These are phyloP conservation scores for Laspeyria flexula DNA, from an alignment of 2,888 invertebrate species.

Conservation along the genomic window DNA sequence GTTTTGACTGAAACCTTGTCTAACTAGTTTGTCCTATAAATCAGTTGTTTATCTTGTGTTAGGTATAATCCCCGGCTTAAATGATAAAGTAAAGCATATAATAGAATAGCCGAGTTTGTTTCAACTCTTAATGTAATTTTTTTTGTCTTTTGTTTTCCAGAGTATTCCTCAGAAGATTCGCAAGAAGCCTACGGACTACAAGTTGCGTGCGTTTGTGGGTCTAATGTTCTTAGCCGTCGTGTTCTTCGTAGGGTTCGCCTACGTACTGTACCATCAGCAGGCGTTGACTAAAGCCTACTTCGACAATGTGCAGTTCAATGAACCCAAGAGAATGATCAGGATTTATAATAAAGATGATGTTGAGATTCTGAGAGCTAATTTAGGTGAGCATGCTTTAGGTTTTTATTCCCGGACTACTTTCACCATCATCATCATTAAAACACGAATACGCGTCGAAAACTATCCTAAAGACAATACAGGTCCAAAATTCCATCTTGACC, in stretches of 20 bases:
- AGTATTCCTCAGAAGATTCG: constrained; percentile 90
- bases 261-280: constrained; percentile 93
- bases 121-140: no score
- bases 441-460: no score
- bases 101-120: no score
- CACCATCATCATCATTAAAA: no score
- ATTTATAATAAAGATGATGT: constrained; percentile 90
- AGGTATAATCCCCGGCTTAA: no score
- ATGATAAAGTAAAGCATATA: no score
- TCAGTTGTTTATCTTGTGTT: no score
- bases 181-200: constrained; percentile 91
- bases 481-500: no score
- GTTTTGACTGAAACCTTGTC: no score
- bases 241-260: constrained; percentile 93
- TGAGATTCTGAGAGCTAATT: constrained; percentile 88
- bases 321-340: constrained; percentile 90
- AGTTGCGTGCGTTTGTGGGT: constrained; percentile 92
- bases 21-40: no score
- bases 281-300: constrained; percentile 93
- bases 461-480: no score
- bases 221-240: constrained; percentile 93
- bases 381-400: constrained; percentile 87
- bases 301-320: constrained; percentile 93
- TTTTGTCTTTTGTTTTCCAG: constrained; percentile 73
- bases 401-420: no score